Conservation (phyloP, 2,797 vertebrate species). For the Sciurus vulgaris region DNA sequence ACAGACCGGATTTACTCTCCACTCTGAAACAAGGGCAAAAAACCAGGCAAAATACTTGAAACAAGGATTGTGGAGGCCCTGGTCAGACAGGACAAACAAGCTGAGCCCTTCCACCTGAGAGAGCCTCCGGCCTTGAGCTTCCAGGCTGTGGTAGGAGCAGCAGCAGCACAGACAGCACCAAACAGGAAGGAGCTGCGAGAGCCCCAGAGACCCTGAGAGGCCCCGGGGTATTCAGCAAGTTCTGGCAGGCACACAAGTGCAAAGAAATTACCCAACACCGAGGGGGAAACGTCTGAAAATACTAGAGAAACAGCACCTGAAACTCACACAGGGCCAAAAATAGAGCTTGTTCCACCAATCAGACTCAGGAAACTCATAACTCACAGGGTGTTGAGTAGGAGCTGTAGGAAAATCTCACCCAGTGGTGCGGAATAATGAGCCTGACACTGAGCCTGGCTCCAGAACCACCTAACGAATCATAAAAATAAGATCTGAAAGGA, state of each 20-base stretch:
- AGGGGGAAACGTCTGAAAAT: not conserved
- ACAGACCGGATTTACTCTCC: not conserved
- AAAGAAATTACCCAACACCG: not conserved
- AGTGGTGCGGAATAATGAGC: not conserved
- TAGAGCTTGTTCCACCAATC: not conserved
- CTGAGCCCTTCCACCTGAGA: rapidly evolving
- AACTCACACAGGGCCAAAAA: not conserved
- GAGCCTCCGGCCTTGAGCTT: not conserved
- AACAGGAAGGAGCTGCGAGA: not conserved
- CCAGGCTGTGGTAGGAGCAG: not conserved
- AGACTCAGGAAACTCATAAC: not conserved
- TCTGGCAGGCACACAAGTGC: rapidly evolving
- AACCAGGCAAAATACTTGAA: not conserved
- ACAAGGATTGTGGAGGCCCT: not conserved
- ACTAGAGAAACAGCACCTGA: not conserved
- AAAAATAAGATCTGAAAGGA: not conserved
- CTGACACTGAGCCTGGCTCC: not conserved
- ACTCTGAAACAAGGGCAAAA: not conserved
- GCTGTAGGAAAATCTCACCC: not conserved
- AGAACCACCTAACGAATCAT: not conserved
- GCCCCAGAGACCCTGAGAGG: not conserved
- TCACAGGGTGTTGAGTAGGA: not conserved
- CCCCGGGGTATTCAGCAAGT: not conserved
- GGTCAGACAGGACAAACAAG: rapidly evolving
- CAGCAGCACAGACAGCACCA: not conserved